Percentiles rank a stretch among this genome's conserved stretches.
Evolutionary conservation across 2,797 vertebrate species (phyloP).

Genomic region (Urosaurus nigricauda): DNA sequence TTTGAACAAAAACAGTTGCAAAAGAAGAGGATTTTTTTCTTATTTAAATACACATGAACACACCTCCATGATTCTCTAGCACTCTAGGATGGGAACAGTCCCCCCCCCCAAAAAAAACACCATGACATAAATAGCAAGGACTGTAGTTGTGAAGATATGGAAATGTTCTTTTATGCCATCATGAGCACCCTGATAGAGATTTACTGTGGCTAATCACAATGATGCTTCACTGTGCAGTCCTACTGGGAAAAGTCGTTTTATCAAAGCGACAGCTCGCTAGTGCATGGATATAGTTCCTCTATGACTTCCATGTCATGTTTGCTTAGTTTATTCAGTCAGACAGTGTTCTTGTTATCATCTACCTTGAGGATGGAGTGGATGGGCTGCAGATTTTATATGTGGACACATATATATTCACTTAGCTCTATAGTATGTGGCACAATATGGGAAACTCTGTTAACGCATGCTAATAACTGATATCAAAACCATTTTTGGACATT

Average conservation of each 20-base stretch:
- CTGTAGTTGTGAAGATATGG: constrained; percentile 18
- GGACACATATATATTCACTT: not conserved
- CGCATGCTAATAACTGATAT: too few species aligned
- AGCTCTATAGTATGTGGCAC: constrained; percentile 3
- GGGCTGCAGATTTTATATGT: not conserved
- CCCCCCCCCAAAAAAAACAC: not conserved
- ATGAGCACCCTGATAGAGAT: constrained; percentile 13
- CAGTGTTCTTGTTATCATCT: constrained; percentile 13
- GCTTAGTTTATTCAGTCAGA: constrained; percentile 13
- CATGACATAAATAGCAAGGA: not conserved
- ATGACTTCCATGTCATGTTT: constrained; percentile 25
- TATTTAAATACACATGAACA: not conserved
- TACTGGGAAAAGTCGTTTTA: constrained; percentile 6
- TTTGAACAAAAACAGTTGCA: constrained; percentile 33
- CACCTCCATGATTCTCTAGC: not conserved
- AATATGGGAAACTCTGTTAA: too few species aligned
- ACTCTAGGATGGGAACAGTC: not conserved
- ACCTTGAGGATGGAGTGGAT: not conserved
- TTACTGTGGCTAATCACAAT: constrained; percentile 25
- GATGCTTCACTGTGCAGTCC: not conserved
- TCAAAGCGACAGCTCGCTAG: constrained; percentile 48
- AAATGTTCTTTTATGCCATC: constrained; percentile 31
- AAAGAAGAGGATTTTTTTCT: not conserved
- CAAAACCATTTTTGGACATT: too few species aligned
- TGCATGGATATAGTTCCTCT: constrained; percentile 25